Evolutionary conservation across 2,113 vertebrate species (phyloP), one percentile per base, ranked within the genome.

Genomic region (Silurus meridionalis): DNA sequence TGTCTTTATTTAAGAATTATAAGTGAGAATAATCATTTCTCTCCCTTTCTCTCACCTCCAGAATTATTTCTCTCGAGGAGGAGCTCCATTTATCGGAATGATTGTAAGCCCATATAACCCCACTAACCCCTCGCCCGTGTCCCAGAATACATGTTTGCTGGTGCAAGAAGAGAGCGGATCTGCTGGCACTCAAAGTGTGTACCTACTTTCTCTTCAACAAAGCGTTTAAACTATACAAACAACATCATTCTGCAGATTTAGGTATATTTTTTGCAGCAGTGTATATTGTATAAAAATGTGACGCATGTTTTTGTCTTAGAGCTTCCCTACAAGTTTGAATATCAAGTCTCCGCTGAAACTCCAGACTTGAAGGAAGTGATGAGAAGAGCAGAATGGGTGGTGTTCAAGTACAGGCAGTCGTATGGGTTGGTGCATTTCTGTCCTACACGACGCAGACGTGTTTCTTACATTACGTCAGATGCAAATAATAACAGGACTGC

Each of bases 51-150:
- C 21, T 74, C 57, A 88, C 0, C n/a, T 91, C 8, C 86, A 99
- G 98, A 97, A 95, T 91, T 99, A 99, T 87, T 99, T 99, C 93
- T 99, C 97, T 85, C 95, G 98, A 52, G 98, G 98, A 2, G 98
- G 97, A 75, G 97, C 98, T 85, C 97, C 97, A 53, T 99, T 99
- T 90, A 96, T 99, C 25, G 98, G 98, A 52, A 97, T 99, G 96
- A 99, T 99, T n/a, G 92, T 99, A 89, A 99, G 97, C 89, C 98
- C 98, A 1, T 99, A 98, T 89, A 98, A 99, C 93, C 95, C 95
- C 58, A 96, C 94, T 50, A 99, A 99, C 88, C 91, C 96, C 69
- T 97, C 97, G 10, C 98, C 97, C 0, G 96, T 97, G 87, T 99
- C 98, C 87, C 97, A 99, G 92, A 96, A 97, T 11, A 98, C 97